Percentiles rank a stretch among this genome's conserved stretches.
Conservation (phyloP, 1,140 invertebrate genomes). For the Lethocerus indicus region DNA sequence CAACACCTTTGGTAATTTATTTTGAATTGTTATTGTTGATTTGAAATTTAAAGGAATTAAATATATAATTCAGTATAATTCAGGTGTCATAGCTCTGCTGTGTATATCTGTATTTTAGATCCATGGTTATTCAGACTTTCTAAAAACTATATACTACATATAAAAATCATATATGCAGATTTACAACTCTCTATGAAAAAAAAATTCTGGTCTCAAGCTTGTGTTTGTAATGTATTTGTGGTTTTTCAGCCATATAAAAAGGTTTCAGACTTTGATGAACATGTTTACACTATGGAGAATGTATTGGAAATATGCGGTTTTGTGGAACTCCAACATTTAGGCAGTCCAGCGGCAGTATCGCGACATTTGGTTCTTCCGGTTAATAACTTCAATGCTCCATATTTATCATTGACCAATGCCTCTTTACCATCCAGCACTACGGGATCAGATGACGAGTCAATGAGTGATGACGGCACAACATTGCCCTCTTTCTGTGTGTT, state of each 20-base stretch:
- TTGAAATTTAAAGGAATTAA: neutral
- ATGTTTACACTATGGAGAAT: conserved; percentile 39
- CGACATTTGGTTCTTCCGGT: conserved; percentile 71
- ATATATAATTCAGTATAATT: neutral
- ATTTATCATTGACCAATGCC: neutral
- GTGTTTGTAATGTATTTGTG: neutral
- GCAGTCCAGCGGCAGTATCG: conserved; percentile 85
- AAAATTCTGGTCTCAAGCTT: no score
- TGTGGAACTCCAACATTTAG: conserved; percentile 62
- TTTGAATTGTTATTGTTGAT: conserved; percentile 2
- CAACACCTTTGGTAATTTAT: conserved; percentile 43
- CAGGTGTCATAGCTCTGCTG: no score
- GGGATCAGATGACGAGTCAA: conserved; percentile 37
- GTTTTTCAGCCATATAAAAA: conserved; percentile 37
- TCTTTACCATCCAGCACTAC: conserved; percentile 16
- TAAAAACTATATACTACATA: no score
- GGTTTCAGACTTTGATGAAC: conserved; percentile 42
- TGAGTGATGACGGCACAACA: conserved; percentile 55
- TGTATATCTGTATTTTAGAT: no score
- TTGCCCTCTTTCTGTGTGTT: conserved; percentile 82
- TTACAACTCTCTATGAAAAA: no score
- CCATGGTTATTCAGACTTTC: no score
- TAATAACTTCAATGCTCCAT: neutral
- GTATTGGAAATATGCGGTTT: conserved; percentile 66
- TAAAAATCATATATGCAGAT: no score